Evolutionary conservation across 1,140 invertebrate species (phyloP).

Genomic region (Berghia stephanieae): DNA sequence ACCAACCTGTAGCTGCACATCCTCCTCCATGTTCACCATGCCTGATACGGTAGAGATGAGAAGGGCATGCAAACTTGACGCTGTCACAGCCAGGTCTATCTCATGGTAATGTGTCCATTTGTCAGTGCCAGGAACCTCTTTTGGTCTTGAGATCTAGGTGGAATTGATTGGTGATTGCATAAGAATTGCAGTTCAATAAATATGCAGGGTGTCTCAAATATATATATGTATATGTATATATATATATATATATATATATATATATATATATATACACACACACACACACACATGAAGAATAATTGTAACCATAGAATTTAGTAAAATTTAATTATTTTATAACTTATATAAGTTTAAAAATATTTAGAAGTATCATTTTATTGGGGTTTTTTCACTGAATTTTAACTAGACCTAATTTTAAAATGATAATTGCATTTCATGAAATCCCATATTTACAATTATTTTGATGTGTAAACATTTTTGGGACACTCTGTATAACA

Average conservation of each 20-base stretch:
- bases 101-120: no score
- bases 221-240: constrained; percentile 10
- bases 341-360: background rate
- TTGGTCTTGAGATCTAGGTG: no score
- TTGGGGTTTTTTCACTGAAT: background rate
- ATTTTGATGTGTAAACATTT: no score
- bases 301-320: background rate
- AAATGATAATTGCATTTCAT: no score
- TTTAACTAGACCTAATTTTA: background rate
- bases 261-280: background rate
- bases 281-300: constrained; percentile 5
- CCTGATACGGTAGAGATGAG: constrained; percentile 4
- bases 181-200: background rate
- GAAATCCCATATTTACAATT: no score
- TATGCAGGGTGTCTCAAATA: background rate
- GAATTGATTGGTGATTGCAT: background rate
- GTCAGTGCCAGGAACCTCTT: no score
- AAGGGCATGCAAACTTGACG: constrained; percentile 10
- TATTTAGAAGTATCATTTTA: background rate
- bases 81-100: constrained; percentile 20
- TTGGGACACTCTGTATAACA: background rate
- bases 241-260: constrained; percentile 10
- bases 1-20: background rate
- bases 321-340: background rate
- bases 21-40: constrained; percentile 3